Evolutionary conservation across 2,113 vertebrate genomes (phyloP).

Genomic region (Butastur rufipennis): DNA sequence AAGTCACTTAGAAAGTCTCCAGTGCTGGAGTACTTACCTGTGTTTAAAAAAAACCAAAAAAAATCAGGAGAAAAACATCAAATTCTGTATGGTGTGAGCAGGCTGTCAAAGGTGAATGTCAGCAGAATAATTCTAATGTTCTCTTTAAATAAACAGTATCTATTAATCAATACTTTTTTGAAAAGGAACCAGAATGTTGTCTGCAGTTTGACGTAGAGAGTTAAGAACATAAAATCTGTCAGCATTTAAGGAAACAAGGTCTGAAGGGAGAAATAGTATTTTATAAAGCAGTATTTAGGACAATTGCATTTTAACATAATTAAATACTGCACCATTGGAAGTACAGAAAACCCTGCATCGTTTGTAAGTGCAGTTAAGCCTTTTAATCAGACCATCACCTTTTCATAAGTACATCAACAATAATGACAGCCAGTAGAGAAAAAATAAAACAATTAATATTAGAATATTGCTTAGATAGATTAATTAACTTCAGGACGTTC

Average conservation of each 20-base stretch:
- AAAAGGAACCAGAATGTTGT: not conserved
- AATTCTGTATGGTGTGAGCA: not conserved
- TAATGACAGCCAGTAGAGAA: not conserved
- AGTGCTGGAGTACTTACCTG: not conserved
- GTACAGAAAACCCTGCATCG: not conserved
- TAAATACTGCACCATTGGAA: not conserved
- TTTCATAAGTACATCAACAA: not conserved
- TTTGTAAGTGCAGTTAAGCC: not conserved
- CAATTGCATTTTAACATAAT: conserved; percentile 22
- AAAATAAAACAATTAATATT: not conserved
- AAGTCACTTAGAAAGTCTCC: not conserved
- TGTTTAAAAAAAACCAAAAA: not conserved
- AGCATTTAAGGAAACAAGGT: not conserved
- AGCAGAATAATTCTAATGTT: not conserved
- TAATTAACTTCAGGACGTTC: not conserved
- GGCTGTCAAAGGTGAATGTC: not conserved
- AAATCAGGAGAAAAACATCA: not conserved
- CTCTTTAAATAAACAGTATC: not conserved
- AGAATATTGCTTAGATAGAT: not conserved
- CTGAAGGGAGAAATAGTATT: not conserved
- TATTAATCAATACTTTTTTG: not conserved
- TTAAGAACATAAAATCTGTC: not conserved
- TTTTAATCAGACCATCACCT: not conserved
- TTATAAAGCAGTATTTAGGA: conserved; percentile 1
- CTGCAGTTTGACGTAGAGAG: not conserved